Base-by-base conservation (phyloP, 2,888 invertebrate species). In the Diplolepis rosae region DNA sequence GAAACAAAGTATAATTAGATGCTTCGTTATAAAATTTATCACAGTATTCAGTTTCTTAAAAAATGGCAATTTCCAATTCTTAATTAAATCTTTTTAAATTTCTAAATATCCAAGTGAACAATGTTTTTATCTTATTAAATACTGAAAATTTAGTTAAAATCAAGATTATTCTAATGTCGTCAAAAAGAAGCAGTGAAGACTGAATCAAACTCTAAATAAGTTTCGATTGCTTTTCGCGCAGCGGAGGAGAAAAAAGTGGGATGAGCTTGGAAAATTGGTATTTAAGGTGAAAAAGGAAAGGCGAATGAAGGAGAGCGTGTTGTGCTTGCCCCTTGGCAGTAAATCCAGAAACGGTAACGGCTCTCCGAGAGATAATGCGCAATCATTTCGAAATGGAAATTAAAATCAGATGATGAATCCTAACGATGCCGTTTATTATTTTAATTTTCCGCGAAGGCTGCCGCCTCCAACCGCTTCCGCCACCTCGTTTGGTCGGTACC, bases 361-460 rank as follows among this genome's bases (percentile, higher is more conserved):
- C 73, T 51, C 77, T 75, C 76, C 73, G 78, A 82, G 85, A 88
- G 87, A 88, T 89, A 88, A 88, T 88, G 88, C 86, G 88, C 88
- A 88, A 88, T 89, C 88, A 88, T 88, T 88, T 87, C 81, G 86
- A 84, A 88, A 88, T 89, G 88, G 87, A 88, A 89, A 89, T 89
- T 88, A 89, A 88, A 89, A 89, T 89, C 88, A 88, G 88, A 89
- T 89, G 88, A 88, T 88, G 88, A 89, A 89, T 89, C 88, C 88
- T 89, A 89, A 89, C 88, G 88, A 88, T 89, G 88, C 88, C 88
- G 88, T 89, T 89, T 89, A 89, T 89, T 88, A 89, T 89, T 89
- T 89, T 89, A 89, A 89, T 89, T 88, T 88, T 89, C 86, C 85
- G 85, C 84, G 85, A 72, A 73, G 61, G 70, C 74, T 72, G 75